Percentiles rank a stretch among this genome's conserved stretches.
Evolutionary conservation across 2,888 invertebrate genomes (phyloP).

Genomic region (Branchellion lobata): DNA sequence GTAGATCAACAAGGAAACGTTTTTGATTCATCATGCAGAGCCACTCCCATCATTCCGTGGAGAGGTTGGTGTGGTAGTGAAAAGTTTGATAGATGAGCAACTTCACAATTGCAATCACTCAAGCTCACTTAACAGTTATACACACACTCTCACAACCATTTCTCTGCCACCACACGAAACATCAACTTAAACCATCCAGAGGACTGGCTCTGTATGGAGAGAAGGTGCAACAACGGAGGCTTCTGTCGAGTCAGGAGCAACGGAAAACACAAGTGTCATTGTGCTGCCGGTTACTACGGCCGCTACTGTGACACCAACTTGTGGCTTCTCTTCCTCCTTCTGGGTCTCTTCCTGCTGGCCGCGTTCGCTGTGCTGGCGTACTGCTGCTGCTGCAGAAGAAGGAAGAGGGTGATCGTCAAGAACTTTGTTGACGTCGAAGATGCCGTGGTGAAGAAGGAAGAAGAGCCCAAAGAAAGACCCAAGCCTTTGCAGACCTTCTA

Average conservation of each 20-base stretch:
- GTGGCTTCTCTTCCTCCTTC: conserved; percentile 16
- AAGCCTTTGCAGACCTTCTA: conserved; percentile 41
- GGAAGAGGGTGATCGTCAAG: background rate
- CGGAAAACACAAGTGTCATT: conserved; percentile 13
- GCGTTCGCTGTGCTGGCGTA: background rate
- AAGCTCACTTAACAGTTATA: too few species aligned
- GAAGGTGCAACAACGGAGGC: conserved; percentile 28
- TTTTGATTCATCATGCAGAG: background rate
- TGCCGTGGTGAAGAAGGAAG: background rate
- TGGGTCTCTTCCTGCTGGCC: background rate
- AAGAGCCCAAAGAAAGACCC: conserved; percentile 6
- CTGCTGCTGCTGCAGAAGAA: conserved; percentile 15
- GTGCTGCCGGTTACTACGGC: conserved; percentile 21
- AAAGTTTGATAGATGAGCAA: too few species aligned
- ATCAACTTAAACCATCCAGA: too few species aligned
- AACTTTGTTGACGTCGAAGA: background rate
- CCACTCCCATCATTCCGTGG: conserved; percentile 19
- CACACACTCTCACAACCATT: too few species aligned
- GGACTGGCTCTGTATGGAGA: conserved; percentile 30
- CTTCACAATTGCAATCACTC: too few species aligned
- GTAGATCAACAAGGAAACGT: conserved; percentile 13
- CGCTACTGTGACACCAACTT: conserved; percentile 35
- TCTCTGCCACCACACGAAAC: too few species aligned
- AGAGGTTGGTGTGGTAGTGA: background rate
- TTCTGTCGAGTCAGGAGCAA: background rate